These are phyloP conservation scores for Formicarius rufipectus DNA, from an alignment of 2,113 vertebrate genomes.

Conservation along the genomic window DNA sequence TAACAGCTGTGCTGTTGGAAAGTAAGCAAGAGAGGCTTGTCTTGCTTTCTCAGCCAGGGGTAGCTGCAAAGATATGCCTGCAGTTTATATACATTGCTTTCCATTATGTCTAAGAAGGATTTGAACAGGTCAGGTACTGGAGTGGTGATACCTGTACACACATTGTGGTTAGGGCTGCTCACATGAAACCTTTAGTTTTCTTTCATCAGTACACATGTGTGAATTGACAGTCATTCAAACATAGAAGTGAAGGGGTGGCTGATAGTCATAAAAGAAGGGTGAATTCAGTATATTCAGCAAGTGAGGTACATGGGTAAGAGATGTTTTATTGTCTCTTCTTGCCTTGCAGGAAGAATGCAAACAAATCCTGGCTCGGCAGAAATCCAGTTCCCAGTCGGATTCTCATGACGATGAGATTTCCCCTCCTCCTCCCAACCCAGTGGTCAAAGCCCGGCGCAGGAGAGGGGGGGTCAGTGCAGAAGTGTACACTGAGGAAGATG, in stretches of 20 bases:
- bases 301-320: neutral
- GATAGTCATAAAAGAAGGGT: neutral
- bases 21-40: neutral
- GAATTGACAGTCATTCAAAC: neutral
- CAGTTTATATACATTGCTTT: neutral
- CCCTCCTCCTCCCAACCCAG: conserved; percentile 89
- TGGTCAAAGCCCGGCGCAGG: conserved; percentile 88
- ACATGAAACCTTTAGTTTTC: neutral
- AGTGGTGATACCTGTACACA: neutral
- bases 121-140: neutral
- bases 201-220: neutral
- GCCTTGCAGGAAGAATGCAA: conserved; percentile 91
- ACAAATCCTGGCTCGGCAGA: conserved; percentile 93
- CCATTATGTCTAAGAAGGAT: neutral
- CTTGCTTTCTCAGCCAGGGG: neutral
- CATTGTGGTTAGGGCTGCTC: neutral
- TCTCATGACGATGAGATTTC: conserved; percentile 93
- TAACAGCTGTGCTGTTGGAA: neutral
- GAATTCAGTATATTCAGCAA: neutral
- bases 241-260: neutral
- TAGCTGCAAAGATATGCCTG: neutral
- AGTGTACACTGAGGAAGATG: conserved; percentile 97
- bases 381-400: conserved; percentile 92
- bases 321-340: neutral
- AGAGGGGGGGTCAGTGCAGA: conserved; percentile 94